Evolutionary conservation across 2,888 invertebrate genomes (phyloP).

Genomic region (Mesochorus sp.): DNA sequence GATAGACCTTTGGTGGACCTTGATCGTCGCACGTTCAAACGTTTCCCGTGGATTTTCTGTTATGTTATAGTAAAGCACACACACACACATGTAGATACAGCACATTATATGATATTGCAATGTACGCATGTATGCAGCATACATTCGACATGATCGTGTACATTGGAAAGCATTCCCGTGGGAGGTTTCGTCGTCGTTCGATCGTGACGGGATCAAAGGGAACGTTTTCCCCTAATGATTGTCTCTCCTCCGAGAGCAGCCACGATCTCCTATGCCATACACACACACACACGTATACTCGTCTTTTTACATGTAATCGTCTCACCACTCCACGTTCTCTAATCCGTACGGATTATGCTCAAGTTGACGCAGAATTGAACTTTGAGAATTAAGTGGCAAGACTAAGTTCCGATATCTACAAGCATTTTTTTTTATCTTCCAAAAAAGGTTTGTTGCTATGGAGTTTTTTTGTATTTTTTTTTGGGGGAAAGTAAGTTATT

Average conservation of each 20-base stretch:
- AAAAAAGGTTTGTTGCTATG: too few species aligned
- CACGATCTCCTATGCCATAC: conserved; percentile 32
- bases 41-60: conserved; percentile 39
- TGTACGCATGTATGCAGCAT: conserved; percentile 3
- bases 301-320: background rate
- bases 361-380: too few species aligned
- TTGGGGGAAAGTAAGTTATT: too few species aligned
- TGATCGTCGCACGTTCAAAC: conserved; percentile 42
- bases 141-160: background rate
- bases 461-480: too few species aligned
- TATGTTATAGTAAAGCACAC: background rate
- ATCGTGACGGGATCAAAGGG: conserved; percentile 78
- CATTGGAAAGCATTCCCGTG: conserved; percentile 35
- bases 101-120: background rate
- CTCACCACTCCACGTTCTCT: conserved; percentile 27
- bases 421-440: too few species aligned
- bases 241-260: conserved; percentile 63
- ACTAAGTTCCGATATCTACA: too few species aligned
- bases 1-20: conserved; percentile 24
- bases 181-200: conserved; percentile 42
- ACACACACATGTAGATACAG: background rate
- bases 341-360: conserved; percentile 38
- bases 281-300: background rate
- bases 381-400: too few species aligned
- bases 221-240: conserved; percentile 78